Conservation (phyloP, 2,113 vertebrate genomes). For the Strix uralensis region DNA sequence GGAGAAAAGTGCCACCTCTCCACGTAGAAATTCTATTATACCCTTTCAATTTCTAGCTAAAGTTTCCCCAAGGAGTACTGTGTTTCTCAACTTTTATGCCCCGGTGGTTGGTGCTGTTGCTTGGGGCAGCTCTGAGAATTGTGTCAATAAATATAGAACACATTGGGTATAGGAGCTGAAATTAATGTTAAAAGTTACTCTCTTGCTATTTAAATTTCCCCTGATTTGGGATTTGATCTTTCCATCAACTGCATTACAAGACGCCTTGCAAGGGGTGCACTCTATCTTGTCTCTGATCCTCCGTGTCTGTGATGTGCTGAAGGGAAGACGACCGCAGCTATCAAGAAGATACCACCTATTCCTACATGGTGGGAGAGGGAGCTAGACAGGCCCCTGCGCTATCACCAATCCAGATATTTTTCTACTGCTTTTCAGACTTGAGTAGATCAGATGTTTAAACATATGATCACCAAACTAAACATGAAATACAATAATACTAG, state of each 20-base stretch:
- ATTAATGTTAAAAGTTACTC: neutral
- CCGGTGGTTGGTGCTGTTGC: neutral
- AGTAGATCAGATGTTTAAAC: neutral
- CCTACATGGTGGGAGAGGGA: neutral
- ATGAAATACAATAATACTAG: neutral
- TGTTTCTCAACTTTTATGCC: neutral
- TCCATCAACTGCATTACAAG: neutral
- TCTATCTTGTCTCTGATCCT: neutral
- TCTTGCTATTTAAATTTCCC: neutral
- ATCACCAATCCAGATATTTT: neutral
- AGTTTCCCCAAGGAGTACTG: neutral
- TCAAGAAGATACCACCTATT: neutral
- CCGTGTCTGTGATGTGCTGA: accelerated
- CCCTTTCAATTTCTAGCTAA: neutral
- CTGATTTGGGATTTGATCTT: neutral
- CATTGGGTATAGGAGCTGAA: neutral
- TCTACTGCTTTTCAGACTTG: neutral
- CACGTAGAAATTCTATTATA: neutral
- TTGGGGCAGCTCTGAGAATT: neutral
- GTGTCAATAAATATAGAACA: neutral
- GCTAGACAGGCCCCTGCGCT: neutral
- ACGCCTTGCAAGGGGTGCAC: neutral
- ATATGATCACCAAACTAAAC: neutral
- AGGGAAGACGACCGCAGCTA: neutral
- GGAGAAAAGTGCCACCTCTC: neutral